A percentile compares a stretch with the other conserved stretches of the same genome.
Conservation (phyloP, 2,113 vertebrate genomes). For the Noturus placidus region DNA sequence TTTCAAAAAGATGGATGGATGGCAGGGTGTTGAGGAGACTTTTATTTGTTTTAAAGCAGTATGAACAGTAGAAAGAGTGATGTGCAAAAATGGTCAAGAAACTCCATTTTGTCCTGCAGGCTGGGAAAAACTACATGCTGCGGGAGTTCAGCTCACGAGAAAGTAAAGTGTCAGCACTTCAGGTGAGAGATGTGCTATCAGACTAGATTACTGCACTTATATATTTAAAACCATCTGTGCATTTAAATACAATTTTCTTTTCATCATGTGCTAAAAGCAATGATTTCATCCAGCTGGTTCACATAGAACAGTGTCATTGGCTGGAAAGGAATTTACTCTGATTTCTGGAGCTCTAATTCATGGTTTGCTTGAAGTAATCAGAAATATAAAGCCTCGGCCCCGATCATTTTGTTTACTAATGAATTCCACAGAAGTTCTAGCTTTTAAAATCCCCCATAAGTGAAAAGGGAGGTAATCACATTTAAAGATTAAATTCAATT, state of each 20-base stretch:
- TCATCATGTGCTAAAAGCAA: not conserved
- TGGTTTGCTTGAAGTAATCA: not conserved
- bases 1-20: not conserved
- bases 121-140: conserved; percentile 84
- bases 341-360: not conserved
- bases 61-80: too few relatives aligned
- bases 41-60: not conserved
- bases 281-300: not conserved
- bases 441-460: not conserved
- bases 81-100: not conserved
- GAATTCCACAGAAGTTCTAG: not conserved
- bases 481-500: not conserved
- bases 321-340: not conserved
- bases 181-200: conserved; percentile 70
- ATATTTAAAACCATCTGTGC: not conserved
- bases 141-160: conserved; percentile 93
- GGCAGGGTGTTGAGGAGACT: not conserved
- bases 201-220: not conserved
- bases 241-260: not conserved
- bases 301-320: not conserved
- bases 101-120: conserved; percentile 68
- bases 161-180: conserved; percentile 85
- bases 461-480: not conserved
- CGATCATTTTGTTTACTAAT: not conserved
- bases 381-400: not conserved